Percentiles rank a stretch among this genome's conserved stretches.
These are phyloP conservation scores for Microctonus aethiopoides DNA, from an alignment of 2,888 invertebrate genomes.

Conservation along the genomic window DNA sequence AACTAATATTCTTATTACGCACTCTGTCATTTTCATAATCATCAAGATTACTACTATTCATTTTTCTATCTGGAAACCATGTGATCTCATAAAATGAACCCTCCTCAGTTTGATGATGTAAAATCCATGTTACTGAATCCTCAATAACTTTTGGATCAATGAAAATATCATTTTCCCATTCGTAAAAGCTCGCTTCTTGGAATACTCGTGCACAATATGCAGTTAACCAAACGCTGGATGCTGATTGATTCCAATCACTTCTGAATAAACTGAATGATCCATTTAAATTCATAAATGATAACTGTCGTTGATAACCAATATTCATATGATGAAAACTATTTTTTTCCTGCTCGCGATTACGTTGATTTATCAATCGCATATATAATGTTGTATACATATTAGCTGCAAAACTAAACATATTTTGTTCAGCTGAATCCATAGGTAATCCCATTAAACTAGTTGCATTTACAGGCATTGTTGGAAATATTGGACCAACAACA, in stretches of 20 bases:
- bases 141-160: conserved; percentile 90
- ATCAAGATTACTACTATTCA: conserved; percentile 73
- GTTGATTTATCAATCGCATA: conserved; percentile 90
- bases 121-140: conserved; percentile 86
- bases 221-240: conserved; percentile 91
- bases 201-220: conserved; percentile 90
- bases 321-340: conserved; percentile 90
- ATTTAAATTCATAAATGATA: conserved; percentile 90
- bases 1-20: conserved; percentile 82
- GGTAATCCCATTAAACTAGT: conserved; percentile 83
- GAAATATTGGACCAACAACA: conserved; percentile 92
- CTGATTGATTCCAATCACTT: conserved; percentile 92
- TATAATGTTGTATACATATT: conserved; percentile 92
- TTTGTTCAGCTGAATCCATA: conserved; percentile 94
- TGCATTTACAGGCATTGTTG: conserved; percentile 91
- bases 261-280: conserved; percentile 93
- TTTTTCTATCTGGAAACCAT: conserved; percentile 89
- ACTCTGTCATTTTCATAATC: conserved; percentile 64
- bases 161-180: conserved; percentile 97
- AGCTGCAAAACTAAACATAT: conserved; percentile 96
- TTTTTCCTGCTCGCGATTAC: conserved; percentile 83
- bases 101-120: conserved; percentile 84
- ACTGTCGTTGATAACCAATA: conserved; percentile 87
- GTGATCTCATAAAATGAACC: conserved; percentile 92
- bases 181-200: conserved; percentile 93